These are phyloP conservation scores for Catharus bicknelli DNA, from an alignment of 2,113 vertebrate genomes.

Conservation along the genomic window DNA sequence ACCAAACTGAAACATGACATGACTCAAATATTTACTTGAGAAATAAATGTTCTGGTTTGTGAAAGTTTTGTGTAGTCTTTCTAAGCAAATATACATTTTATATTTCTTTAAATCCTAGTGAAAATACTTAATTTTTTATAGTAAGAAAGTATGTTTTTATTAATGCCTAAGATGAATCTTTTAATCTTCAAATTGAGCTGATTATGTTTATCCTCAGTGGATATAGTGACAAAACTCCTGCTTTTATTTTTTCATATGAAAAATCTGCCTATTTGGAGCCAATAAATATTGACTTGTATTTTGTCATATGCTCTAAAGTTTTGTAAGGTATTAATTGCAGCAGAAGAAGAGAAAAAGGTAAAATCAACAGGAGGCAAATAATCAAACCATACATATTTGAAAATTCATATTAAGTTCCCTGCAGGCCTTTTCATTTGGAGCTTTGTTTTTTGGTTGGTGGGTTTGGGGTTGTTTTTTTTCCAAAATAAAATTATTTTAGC, in stretches of 20 bases:
- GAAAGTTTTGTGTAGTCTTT: not conserved
- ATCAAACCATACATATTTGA: not conserved
- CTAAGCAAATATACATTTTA: not conserved
- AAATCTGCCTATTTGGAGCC: not conserved
- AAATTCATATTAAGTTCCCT: not conserved
- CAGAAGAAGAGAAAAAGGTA: not conserved
- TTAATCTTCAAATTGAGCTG: not conserved
- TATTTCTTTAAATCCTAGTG: not conserved
- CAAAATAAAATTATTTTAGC: not conserved
- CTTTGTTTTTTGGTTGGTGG: not conserved
- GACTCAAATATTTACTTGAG: not conserved
- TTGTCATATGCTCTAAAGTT: not conserved
- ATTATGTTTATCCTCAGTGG: not conserved
- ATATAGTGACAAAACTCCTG: not conserved
- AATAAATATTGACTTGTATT: not conserved
- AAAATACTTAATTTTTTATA: not conserved
- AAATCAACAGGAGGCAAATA: not conserved
- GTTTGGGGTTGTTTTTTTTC: not conserved
- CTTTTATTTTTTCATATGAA: not conserved
- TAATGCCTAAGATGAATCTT: not conserved
- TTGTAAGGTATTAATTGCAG: not conserved
- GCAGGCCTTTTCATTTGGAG: not conserved
- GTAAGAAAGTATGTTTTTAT: not conserved
- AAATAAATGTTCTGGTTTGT: not conserved
- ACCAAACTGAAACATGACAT: not conserved